Conservation (phyloP, 2,113 vertebrate genomes). For the Poeciliopsis occidentalis region DNA sequence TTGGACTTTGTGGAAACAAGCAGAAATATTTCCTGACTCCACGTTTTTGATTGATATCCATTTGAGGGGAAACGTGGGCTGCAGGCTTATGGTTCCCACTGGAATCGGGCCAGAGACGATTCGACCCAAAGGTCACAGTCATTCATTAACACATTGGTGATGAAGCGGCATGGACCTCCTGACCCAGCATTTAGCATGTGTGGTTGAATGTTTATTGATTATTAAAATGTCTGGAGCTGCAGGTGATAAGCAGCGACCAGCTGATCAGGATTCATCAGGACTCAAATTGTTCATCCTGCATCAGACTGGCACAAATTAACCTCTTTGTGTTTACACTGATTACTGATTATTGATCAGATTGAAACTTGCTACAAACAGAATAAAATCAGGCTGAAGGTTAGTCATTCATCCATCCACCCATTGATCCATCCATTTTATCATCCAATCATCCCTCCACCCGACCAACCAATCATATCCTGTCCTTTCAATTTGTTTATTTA, state of each 20-base stretch:
- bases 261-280: too few species aligned
- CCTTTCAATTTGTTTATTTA: neutral
- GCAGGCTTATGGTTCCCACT: slow-evolving; percentile 4
- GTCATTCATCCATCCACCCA: too few species aligned
- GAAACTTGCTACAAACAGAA: too few species aligned
- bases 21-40: neutral
- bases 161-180: slow-evolving; percentile 13
- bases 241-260: too few species aligned
- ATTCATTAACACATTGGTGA: slow-evolving; percentile 26
- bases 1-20: neutral
- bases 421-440: too few species aligned
- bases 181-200: neutral
- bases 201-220: neutral
- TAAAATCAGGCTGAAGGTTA: too few species aligned
- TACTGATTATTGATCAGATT: too few species aligned
- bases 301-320: too few species aligned
- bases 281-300: too few species aligned
- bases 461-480: neutral
- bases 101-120: slow-evolving; percentile 10
- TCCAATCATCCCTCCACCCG: too few species aligned
- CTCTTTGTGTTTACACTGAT: too few species aligned
- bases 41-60: neutral
- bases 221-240: neutral
- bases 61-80: neutral
- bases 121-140: slow-evolving; percentile 11